A percentile compares a stretch with the other conserved stretches of the same genome.
Evolutionary conservation across 2,797 vertebrate genomes (phyloP).

Genomic region (Neopelma chrysocephalum): DNA sequence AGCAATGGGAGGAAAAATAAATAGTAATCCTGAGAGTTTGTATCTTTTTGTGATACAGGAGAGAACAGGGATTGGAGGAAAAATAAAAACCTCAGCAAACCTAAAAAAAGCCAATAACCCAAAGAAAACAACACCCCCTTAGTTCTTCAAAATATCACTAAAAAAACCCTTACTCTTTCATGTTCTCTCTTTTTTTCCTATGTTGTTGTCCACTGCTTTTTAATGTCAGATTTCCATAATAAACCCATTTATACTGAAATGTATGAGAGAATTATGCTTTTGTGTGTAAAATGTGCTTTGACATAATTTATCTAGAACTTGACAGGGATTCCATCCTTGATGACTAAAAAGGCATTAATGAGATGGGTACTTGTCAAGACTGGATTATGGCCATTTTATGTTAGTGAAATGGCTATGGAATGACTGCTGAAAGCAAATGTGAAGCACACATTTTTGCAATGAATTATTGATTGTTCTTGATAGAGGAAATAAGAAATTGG

Average conservation of each 20-base stretch:
- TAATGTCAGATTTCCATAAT: slow-evolving; percentile 28
- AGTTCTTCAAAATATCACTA: background rate
- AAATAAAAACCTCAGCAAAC: background rate
- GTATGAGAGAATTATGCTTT: background rate
- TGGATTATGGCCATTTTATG: slow-evolving; percentile 37
- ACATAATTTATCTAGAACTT: slow-evolving; percentile 67
- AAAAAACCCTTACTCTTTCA: background rate
- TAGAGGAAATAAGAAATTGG: background rate
- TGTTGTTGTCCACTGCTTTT: background rate
- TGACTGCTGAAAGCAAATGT: background rate
- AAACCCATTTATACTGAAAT: slow-evolving; percentile 48
- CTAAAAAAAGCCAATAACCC: background rate
- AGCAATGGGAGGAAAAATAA: background rate
- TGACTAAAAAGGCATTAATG: slow-evolving; percentile 76
- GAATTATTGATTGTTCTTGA: slow-evolving; percentile 38
- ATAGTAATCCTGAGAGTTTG: background rate
- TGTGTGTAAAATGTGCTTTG: slow-evolving; percentile 62
- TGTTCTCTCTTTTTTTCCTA: background rate
- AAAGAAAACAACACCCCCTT: background rate
- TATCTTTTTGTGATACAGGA: background rate
- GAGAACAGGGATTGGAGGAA: background rate
- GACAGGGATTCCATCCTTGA: slow-evolving; percentile 65
- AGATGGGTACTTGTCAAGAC: slow-evolving; percentile 69
- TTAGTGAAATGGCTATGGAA: slow-evolving; percentile 50
- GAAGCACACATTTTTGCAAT: slow-evolving; percentile 25